phyloP scores from a whole-genome alignment of 2,113 vertebrate genomes.

The Anser cygnoides region DNA sequence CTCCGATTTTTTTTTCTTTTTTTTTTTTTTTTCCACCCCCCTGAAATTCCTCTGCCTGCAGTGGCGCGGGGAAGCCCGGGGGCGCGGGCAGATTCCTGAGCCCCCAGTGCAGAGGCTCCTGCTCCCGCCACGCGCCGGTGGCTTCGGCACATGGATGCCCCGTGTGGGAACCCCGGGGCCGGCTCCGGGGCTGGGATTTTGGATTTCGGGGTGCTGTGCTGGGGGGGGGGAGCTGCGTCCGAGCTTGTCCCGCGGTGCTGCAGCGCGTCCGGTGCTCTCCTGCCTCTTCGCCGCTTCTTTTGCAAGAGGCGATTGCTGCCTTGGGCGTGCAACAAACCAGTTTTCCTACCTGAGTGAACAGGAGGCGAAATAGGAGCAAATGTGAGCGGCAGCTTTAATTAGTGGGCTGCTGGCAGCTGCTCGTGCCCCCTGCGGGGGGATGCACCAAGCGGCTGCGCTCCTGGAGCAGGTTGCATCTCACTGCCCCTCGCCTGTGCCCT shows the following conservation, averaged over 20 bases:
- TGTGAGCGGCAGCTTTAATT: not conserved
- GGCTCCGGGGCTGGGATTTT: not conserved
- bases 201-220: not conserved
- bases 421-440: fast-evolving
- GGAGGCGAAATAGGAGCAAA: not conserved
- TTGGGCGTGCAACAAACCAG: not conserved
- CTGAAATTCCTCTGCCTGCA: not conserved
- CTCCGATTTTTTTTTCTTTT: not conserved
- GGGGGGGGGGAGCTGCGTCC: fast-evolving
- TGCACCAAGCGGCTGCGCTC: not conserved
- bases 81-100: not conserved
- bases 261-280: not conserved
- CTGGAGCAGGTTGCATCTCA: not conserved
- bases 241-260: fast-evolving
- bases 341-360: not conserved
- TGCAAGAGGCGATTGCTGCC: conserved; percentile 7
- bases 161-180: fast-evolving
- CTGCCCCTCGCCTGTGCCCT: not conserved
- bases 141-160: fast-evolving
- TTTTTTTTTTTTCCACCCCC: not conserved
- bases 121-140: not conserved
- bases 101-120: fast-evolving
- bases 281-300: not conserved
- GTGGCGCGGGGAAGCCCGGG: not conserved
- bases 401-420: not conserved